A percentile compares a stretch with the other conserved stretches of the same genome.
These are phyloP conservation scores for Antedon mediterranea DNA, from an alignment of 53 echinoderm and acorn worm species.

Conservation along the genomic window DNA sequence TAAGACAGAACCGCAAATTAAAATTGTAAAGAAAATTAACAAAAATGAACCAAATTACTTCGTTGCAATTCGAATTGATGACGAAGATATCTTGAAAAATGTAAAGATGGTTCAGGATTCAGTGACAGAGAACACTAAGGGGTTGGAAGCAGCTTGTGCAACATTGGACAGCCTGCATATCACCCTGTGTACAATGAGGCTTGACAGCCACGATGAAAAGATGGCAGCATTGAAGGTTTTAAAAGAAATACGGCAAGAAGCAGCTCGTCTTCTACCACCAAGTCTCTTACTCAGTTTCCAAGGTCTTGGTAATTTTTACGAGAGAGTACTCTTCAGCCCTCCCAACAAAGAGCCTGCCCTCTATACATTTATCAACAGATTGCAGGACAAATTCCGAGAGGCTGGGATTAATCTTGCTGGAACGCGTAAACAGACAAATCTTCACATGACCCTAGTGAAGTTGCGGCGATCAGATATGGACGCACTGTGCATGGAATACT, in stretches of 20 bases:
- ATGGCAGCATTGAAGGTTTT: conserved; percentile 46
- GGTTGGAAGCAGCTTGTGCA: conserved; percentile 20
- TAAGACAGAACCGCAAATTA: background rate
- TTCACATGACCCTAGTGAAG: conserved; percentile 76
- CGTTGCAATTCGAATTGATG: conserved; percentile 49
- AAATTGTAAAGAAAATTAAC: background rate
- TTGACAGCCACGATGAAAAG: conserved; percentile 27
- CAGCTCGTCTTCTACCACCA: conserved; percentile 40
- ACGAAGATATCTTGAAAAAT: conserved; percentile 35
- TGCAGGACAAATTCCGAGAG: conserved; percentile 16
- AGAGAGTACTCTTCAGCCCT: conserved; percentile 38
- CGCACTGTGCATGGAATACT: conserved; percentile 5
- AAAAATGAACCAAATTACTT: conserved; percentile 50
- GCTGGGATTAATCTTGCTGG: conserved; percentile 56
- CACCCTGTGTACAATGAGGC: conserved; percentile 52
- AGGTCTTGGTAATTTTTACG: conserved; percentile 38
- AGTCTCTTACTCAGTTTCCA: conserved; percentile 56
- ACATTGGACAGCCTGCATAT: conserved; percentile 46
- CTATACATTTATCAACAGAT: conserved; percentile 11
- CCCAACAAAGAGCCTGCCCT: conserved; percentile 30
- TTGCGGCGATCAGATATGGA: conserved; percentile 8
- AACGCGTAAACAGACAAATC: conserved; percentile 24
- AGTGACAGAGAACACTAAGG: conserved; percentile 21
- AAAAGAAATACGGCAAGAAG: conserved; percentile 37
- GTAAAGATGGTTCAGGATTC: conserved; percentile 37